These are phyloP conservation scores for Patiria pectinifera DNA, from an alignment of 53 echinoderm and acorn worm genomes.

Conservation along the genomic window DNA sequence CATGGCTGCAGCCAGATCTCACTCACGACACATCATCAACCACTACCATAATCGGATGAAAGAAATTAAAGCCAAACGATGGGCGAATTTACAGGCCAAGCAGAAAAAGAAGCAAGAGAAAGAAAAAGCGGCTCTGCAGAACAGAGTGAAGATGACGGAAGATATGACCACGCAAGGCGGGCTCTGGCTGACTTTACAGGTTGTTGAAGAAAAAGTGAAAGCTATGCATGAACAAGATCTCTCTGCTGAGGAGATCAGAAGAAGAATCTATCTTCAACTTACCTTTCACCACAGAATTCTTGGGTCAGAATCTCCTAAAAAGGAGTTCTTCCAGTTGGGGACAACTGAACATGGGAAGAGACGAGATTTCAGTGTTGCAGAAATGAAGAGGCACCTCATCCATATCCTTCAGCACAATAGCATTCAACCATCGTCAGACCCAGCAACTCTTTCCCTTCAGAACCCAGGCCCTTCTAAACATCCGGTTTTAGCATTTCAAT, in stretches of 20 bases:
- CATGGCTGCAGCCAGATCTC: not conserved
- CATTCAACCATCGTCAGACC: not conserved
- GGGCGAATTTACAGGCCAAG: constrained; percentile 15
- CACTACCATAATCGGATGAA: constrained; percentile 10
- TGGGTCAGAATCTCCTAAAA: not conserved
- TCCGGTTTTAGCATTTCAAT: not conserved
- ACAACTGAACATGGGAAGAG: constrained; percentile 16
- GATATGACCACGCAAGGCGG: constrained; percentile 23
- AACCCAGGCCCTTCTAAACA: not conserved
- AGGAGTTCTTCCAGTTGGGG: not conserved
- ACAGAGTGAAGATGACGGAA: not conserved
- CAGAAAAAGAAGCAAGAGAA: constrained; percentile 10
- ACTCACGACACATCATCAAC: not conserved
- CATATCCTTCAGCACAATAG: not conserved
- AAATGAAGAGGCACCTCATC: constrained; percentile 23
- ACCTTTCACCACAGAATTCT: constrained; percentile 2
- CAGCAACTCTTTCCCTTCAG: not conserved
- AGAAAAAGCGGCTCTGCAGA: not conserved
- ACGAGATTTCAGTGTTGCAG: not conserved
- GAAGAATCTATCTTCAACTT: constrained; percentile 12
- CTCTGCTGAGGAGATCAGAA: not conserved
- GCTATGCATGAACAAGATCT: not conserved
- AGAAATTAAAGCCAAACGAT: constrained; percentile 17
- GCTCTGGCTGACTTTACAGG: not conserved
- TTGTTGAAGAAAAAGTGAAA: constrained; percentile 6